These are phyloP conservation scores for Enoplosus armatus DNA, from an alignment of 2,797 vertebrate species.

Conservation along the genomic window DNA sequence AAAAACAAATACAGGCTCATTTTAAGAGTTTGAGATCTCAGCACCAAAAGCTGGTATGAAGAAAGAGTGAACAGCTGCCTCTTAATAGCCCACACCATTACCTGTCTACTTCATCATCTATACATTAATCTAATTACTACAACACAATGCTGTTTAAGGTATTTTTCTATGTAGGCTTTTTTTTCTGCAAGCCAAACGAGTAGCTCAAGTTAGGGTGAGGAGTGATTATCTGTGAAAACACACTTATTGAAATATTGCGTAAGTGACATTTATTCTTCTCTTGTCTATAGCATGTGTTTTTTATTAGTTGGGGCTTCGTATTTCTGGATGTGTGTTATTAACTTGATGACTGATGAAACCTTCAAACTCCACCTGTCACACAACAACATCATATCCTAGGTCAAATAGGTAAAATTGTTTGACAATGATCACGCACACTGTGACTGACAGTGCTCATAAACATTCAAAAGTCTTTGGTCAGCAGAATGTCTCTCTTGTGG, in stretches of 20 bases:
- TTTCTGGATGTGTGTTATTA: not conserved
- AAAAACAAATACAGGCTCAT: not conserved
- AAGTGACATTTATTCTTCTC: not conserved
- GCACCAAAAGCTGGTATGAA: not conserved
- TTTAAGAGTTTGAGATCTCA: not conserved
- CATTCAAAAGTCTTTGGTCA: not conserved
- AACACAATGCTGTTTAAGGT: not conserved
- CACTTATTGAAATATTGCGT: not conserved
- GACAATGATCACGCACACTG: not conserved
- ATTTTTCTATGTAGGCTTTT: not conserved
- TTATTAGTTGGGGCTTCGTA: not conserved
- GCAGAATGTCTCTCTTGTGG: not conserved
- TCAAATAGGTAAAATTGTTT: not conserved
- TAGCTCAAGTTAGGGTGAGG: not conserved
- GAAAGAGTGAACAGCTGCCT: not conserved
- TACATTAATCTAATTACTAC: not conserved
- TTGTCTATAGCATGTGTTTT: not conserved
- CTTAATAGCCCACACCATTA: not conserved
- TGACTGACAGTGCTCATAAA: not conserved
- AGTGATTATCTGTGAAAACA: conserved; percentile 18
- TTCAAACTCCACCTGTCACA: conserved; percentile 8
- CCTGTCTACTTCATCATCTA: not conserved
- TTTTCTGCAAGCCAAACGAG: not conserved
- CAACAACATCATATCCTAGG: not conserved
- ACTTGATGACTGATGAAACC: not conserved